Evolutionary conservation across 2,113 vertebrate genomes (phyloP).

Genomic region (Muntiacus muntjak): DNA sequence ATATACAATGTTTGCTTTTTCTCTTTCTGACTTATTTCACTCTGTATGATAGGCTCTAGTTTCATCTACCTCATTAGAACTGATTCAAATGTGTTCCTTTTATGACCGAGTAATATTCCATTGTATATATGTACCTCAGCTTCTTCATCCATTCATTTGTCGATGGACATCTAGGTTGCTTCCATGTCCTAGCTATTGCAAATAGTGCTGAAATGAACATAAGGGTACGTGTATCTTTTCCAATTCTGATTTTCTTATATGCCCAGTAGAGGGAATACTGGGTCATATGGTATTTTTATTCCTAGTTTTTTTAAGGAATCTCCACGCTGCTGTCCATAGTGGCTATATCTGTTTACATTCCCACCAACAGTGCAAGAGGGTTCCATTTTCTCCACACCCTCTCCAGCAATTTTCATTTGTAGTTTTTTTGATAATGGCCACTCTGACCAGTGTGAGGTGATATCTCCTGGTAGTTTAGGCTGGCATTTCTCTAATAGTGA

Average conservation of each 20-base stretch:
- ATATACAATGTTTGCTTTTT: background rate
- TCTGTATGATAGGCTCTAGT: background rate
- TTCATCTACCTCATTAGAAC: background rate
- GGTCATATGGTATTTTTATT: background rate
- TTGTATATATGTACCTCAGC: background rate
- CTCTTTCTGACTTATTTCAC: background rate
- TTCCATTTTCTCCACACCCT: background rate
- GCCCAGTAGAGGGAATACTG: background rate
- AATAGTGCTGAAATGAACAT: background rate
- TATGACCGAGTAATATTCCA: background rate
- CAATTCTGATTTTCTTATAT: background rate
- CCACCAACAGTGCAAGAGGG: background rate
- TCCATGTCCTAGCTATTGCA: background rate
- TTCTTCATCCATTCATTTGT: background rate
- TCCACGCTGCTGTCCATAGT: background rate
- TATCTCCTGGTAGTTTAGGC: background rate
- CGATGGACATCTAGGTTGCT: background rate
- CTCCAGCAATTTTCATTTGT: background rate
- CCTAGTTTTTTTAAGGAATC: background rate
- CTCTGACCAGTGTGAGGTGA: background rate
- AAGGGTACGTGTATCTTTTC: background rate
- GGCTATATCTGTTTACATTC: background rate
- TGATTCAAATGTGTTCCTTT: background rate
- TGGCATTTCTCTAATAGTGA: background rate
- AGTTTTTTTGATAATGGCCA: background rate